Conservation (phyloP, 2,113 vertebrate genomes). For the Tyto alba region DNA sequence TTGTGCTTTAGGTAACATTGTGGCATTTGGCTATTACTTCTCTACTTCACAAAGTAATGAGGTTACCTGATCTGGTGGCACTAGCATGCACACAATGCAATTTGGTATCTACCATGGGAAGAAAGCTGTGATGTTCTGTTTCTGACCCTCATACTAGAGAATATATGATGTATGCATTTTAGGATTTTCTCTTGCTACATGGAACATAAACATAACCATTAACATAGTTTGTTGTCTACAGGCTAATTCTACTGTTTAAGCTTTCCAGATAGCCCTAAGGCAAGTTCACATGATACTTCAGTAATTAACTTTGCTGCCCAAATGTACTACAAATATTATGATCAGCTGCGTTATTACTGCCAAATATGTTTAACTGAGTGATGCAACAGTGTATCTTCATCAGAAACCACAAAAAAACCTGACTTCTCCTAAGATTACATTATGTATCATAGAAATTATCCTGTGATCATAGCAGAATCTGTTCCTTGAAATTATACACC, state of each 20-base stretch:
- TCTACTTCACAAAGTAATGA: background rate
- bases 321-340: background rate
- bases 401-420: background rate
- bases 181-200: background rate
- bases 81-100: background rate
- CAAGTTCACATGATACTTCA: background rate
- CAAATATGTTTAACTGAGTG: background rate
- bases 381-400: background rate
- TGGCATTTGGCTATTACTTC: background rate
- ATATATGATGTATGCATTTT: background rate
- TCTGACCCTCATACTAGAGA: background rate
- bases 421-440: background rate
- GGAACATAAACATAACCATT: background rate
- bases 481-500: background rate
- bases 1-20: background rate
- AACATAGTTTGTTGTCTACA: background rate
- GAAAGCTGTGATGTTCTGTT: background rate
- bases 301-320: conserved; percentile 6
- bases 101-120: background rate
- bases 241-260: background rate
- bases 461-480: background rate
- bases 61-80: background rate
- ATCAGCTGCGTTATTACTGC: background rate
- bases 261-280: background rate
- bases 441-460: background rate